Evolutionary conservation across 2,888 invertebrate genomes (phyloP).

Genomic region (Cactoblastis cactorum): DNA sequence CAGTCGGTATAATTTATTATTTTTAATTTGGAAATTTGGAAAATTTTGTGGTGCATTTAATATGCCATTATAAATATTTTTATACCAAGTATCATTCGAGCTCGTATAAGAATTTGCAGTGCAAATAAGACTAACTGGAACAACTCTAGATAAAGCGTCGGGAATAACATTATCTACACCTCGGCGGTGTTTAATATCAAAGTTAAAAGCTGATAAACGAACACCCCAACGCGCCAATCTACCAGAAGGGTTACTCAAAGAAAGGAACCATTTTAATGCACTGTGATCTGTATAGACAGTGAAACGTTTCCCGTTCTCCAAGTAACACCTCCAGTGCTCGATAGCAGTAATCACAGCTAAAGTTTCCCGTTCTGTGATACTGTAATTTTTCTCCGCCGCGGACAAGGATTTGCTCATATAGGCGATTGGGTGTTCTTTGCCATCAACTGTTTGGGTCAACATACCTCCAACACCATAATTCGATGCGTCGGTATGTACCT

Average conservation of each 20-base stretch:
- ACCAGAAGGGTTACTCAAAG: slow-evolving; percentile 18
- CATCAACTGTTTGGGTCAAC: slow-evolving; percentile 16
- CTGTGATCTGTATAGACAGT: slow-evolving; percentile 12
- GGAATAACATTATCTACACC: slow-evolving; percentile 12
- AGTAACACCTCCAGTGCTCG: slow-evolving; percentile 15
- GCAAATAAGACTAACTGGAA: background rate
- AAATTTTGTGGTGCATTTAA: background rate
- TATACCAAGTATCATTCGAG: background rate
- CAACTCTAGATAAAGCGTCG: slow-evolving; percentile 4
- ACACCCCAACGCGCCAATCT: slow-evolving; percentile 19
- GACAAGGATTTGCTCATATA: slow-evolving; percentile 17
- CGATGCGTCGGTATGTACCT: slow-evolving; percentile 24
- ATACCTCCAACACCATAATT: slow-evolving; percentile 18
- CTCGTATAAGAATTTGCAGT: background rate
- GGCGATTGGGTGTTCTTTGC: slow-evolving; percentile 16
- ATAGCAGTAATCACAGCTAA: slow-evolving; percentile 17
- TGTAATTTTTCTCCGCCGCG: slow-evolving; percentile 18
- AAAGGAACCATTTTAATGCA: slow-evolving; percentile 18
- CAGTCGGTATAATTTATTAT: background rate
- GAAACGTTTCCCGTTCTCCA: background rate
- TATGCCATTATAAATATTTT: background rate
- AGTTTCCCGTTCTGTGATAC: slow-evolving; percentile 20
- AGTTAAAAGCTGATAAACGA: slow-evolving; percentile 15
- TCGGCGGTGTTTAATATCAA: slow-evolving; percentile 16
- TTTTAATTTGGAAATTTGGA: background rate